Base-by-base conservation (phyloP, 2,797 vertebrate species). In the Sebastes flavidus region DNA sequence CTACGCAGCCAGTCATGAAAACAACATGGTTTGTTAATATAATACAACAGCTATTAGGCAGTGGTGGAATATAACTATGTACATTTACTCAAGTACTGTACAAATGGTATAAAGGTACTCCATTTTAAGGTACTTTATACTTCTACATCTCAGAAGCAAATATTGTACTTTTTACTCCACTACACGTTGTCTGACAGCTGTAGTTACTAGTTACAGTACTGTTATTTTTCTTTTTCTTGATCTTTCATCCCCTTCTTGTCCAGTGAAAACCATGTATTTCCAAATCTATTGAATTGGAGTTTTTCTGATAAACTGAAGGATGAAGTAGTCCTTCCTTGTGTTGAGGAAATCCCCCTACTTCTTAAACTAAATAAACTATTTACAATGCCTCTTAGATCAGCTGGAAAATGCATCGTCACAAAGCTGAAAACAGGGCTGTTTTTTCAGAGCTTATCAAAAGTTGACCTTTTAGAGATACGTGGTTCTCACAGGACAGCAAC, bases 1-100 rank as follows among this genome's bases (percentile, higher is more conserved):
- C 97, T 99, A 78, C 16, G 25, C 10, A 80, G 11, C 10, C 34
- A 60, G 66, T 61, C 29, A 68, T 32, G 4, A 38, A 58, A 58
- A 52, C 2, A 24, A 54, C 3, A 34, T 11, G 8, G 24, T 52
- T 60, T 72, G 61, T 72, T 66, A 81, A 9, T 46, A 30, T 4
- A 3, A 49, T 16, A n/a, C 3, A 73, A 3, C 2, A 36, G 12
- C 25, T 68, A n/a, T 22, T 16, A 42, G 18, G 18, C 13, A 36
- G 11, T 38, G 29, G 10, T 36, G 20, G 60, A 22, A 62, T 2
- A 20, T 62, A 20, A 27, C 2, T 3, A 2, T 42, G 30, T 20
- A 20, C 4, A 10, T 59, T 70, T 38, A 60, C 8, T n/a, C 24
- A 46, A 54, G n/a, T 54, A 67, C 20, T 54, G 11, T 5, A 32